A percentile compares a stretch with the other conserved stretches of the same genome.
Conservation (phyloP, 2,797 vertebrate genomes). For the Dendrocincla tyrannina region DNA sequence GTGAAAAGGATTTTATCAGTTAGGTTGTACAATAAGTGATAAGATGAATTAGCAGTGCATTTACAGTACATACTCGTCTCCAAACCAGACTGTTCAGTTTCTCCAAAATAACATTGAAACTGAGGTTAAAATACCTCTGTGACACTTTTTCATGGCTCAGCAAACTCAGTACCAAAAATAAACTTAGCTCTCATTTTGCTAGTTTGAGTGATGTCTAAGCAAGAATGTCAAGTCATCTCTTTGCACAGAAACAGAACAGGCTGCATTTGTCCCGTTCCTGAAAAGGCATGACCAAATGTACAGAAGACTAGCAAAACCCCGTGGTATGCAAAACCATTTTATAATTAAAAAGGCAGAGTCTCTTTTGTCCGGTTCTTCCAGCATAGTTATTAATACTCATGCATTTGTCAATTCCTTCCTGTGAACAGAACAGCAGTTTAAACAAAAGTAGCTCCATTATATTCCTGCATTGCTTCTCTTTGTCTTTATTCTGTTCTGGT, state of each 20-base stretch:
- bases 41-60: background rate
- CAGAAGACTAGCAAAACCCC: background rate
- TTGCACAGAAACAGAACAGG: background rate
- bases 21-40: background rate
- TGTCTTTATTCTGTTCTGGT: slow-evolving; percentile 2
- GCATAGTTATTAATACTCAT: background rate
- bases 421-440: background rate
- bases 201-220: background rate
- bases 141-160: background rate
- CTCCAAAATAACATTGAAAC: background rate
- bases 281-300: background rate
- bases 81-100: background rate
- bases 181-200: background rate
- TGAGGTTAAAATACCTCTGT: background rate
- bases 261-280: background rate
- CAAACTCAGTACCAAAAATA: background rate
- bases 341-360: background rate
- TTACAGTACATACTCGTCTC: background rate
- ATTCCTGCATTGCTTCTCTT: background rate
- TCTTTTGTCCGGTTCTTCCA: background rate
- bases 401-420: background rate
- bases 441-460: background rate
- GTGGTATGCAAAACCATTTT: background rate
- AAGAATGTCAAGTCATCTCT: background rate
- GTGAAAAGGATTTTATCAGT: background rate